These are phyloP conservation scores for Temnothorax unifasciatus DNA, from an alignment of 2,888 invertebrate species.

Conservation along the genomic window DNA sequence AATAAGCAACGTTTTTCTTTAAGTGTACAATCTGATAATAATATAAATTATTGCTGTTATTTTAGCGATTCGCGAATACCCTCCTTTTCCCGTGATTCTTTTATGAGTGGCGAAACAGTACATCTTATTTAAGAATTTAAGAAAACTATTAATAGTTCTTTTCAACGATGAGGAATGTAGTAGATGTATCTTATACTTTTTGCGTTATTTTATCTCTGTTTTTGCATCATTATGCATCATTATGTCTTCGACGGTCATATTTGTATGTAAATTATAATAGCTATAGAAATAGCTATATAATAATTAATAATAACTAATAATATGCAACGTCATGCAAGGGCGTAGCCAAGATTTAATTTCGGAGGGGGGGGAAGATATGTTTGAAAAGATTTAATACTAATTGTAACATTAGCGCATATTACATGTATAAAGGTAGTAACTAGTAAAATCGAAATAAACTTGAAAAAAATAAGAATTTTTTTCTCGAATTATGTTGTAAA, in stretches of 20 bases:
- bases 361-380: too few species aligned
- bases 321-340: background rate
- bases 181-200: background rate
- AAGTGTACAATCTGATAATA: background rate
- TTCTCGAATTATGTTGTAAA: too few species aligned
- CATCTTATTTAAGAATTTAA: background rate
- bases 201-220: background rate
- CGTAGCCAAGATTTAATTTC: too few species aligned
- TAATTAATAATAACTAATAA: background rate
- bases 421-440: too few species aligned
- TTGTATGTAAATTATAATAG: background rate
- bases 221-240: background rate
- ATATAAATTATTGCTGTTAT: background rate
- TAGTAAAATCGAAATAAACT: too few species aligned
- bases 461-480: too few species aligned
- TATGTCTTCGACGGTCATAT: background rate
- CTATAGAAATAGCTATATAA: background rate
- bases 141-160: background rate
- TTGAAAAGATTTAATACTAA: too few species aligned
- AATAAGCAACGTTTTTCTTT: background rate
- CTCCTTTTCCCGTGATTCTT: background rate
- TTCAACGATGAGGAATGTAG: background rate
- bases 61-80: background rate
- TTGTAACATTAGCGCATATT: too few species aligned
- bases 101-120: background rate